phyloP scores from a whole-genome alignment of 2,888 invertebrate species.

The Pasiphila rectangulata region DNA sequence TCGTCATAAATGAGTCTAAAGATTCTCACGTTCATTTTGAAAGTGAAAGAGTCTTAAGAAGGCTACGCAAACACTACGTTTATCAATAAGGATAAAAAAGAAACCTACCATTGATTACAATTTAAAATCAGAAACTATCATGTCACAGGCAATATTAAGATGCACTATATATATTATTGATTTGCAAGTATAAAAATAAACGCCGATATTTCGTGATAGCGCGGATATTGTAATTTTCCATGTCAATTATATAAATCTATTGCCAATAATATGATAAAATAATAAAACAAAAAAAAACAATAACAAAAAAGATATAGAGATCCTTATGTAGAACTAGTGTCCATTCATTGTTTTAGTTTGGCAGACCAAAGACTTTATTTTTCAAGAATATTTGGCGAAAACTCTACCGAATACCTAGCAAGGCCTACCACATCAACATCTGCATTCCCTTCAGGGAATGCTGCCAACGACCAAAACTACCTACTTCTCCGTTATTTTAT shows the following conservation, averaged over 20 bases:
- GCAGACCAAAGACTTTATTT: slow-evolving; percentile 6
- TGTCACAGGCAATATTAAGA: slow-evolving; percentile 17
- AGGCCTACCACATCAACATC: too few species aligned
- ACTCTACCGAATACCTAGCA: too few species aligned
- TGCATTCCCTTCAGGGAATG: too few species aligned
- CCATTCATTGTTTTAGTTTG: slow-evolving; percentile 13
- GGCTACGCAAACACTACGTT: neutral
- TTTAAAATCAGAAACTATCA: slow-evolving; percentile 12
- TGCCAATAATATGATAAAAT: slow-evolving; percentile 25
- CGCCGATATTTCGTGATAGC: neutral
- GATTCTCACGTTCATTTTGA: too few species aligned
- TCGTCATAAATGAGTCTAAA: too few species aligned
- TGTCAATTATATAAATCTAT: slow-evolving; percentile 4
- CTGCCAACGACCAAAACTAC: too few species aligned
- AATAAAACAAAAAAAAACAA: slow-evolving; percentile 24
- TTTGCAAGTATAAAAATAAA: neutral
- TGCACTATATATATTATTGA: neutral
- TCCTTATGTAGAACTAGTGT: slow-evolving; percentile 26
- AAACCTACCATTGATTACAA: neutral
- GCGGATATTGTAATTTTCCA: neutral
- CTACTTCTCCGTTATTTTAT: too few species aligned
- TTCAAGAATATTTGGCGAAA: too few species aligned
- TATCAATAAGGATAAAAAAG: neutral
- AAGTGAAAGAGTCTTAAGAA: too few species aligned
- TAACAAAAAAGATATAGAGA: slow-evolving; percentile 27